These are phyloP conservation scores for Oplegnathus fasciatus DNA, from an alignment of 2,113 vertebrate species.

Conservation along the genomic window DNA sequence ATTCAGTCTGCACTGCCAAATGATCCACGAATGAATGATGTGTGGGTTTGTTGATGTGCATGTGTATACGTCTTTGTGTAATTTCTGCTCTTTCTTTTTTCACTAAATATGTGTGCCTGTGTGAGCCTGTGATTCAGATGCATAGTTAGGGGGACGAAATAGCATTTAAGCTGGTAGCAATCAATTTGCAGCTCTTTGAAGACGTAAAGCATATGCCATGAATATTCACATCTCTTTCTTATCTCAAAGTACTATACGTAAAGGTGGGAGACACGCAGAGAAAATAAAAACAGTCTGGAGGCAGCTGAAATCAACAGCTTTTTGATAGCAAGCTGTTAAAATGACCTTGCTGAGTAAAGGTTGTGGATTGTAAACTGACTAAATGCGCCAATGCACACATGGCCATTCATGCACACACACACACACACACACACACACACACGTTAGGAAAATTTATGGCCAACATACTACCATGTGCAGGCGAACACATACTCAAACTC, in stretches of 20 bases:
- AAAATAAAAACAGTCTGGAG: slow-evolving; percentile 10
- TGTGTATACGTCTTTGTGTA: slow-evolving; percentile 5
- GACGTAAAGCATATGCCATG: slow-evolving; percentile 40
- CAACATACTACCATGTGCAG: slow-evolving; percentile 25
- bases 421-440: slow-evolving; percentile 23
- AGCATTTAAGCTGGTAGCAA: slow-evolving; percentile 27
- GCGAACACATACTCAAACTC: slow-evolving; percentile 14
- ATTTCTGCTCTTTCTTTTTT: not conserved
- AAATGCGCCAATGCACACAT: slow-evolving; percentile 29
- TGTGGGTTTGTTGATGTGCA: slow-evolving; percentile 22
- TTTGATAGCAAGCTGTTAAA: slow-evolving; percentile 64
- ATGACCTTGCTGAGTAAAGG: slow-evolving; percentile 69
- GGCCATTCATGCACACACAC: slow-evolving; percentile 7
- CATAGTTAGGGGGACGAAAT: slow-evolving; percentile 14
- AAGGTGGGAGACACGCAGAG: slow-evolving; percentile 9
- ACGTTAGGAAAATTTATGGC: slow-evolving; percentile 29
- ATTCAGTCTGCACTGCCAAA: slow-evolving; percentile 46
- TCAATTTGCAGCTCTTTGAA: slow-evolving; percentile 16
- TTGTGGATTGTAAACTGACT: slow-evolving; percentile 45
- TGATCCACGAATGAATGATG: slow-evolving; percentile 37
- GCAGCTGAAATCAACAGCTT: slow-evolving; percentile 37
- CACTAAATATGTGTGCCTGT: not conserved
- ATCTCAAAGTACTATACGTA: slow-evolving; percentile 13
- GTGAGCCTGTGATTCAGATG: slow-evolving; percentile 10
- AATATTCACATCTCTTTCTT: slow-evolving; percentile 43